Evolutionary conservation across 2,888 invertebrate genomes (phyloP).

Genomic region (Exocentrus adspersus): DNA sequence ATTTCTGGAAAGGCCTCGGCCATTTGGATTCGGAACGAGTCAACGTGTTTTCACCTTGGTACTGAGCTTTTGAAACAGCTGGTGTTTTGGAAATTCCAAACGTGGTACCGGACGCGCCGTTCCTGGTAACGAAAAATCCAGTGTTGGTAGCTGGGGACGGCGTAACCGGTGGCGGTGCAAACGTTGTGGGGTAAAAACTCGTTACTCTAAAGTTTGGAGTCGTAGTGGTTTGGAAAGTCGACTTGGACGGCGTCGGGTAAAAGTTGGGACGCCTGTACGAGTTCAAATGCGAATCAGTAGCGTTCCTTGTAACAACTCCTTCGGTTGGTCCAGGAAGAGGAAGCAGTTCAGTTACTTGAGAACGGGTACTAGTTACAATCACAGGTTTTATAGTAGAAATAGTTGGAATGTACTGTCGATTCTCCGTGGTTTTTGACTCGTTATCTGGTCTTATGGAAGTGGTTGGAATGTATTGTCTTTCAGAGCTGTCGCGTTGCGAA

Average conservation of each 20-base stretch:
- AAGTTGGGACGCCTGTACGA: background rate
- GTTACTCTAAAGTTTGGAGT: too few species aligned
- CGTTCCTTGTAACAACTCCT: background rate
- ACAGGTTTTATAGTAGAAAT: background rate
- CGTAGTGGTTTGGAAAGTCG: background rate
- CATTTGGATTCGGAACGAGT: constrained; percentile 13
- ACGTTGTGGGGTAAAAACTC: too few species aligned
- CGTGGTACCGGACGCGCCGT: constrained; percentile 13
- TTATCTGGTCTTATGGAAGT: background rate
- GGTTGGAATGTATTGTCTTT: background rate
- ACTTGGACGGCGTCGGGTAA: background rate
- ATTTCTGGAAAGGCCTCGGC: constrained; percentile 50
- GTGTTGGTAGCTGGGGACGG: background rate
- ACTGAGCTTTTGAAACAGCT: constrained; percentile 21
- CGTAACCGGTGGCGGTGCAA: background rate
- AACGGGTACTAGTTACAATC: background rate
- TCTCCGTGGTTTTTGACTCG: background rate
- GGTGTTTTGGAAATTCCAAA: background rate
- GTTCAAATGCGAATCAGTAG: background rate
- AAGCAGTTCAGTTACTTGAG: background rate
- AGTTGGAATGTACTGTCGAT: background rate
- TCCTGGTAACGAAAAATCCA: constrained; percentile 42
- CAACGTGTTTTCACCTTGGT: background rate
- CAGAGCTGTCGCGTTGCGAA: background rate
- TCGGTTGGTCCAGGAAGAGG: background rate